Conservation (phyloP, 2,113 vertebrate genomes). For the Psephotus haematonotus region DNA sequence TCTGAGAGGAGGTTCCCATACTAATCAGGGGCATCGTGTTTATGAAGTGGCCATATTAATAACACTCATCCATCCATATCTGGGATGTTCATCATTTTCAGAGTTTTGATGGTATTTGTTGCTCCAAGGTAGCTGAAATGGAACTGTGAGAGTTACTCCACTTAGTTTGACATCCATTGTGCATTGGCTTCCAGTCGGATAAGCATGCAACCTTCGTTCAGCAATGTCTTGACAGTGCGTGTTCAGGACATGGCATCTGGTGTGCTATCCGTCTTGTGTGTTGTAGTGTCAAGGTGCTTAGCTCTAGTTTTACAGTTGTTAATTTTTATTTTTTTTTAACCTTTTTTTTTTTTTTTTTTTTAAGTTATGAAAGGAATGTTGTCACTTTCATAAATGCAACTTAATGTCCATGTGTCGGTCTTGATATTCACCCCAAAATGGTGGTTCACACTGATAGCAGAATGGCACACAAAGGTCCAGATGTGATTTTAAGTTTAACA, state of each 20-base stretch:
- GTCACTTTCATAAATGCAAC: neutral
- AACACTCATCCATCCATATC: accelerated
- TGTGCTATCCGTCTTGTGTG: neutral
- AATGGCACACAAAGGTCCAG: neutral
- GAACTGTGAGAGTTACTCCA: neutral
- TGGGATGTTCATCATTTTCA: neutral
- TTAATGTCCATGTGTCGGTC: neutral
- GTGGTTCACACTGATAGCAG: neutral
- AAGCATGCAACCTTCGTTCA: neutral
- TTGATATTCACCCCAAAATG: neutral
- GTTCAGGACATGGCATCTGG: neutral
- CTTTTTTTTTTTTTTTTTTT: neutral
- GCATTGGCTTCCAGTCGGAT: accelerated
- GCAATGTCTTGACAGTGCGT: neutral
- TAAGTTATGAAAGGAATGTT: neutral
- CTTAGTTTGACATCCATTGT: neutral
- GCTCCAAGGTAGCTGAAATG: neutral
- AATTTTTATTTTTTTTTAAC: neutral
- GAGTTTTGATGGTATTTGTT: neutral
- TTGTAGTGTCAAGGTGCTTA: neutral
- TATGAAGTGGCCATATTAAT: neutral
- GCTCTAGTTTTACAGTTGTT: neutral
- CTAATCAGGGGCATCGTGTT: neutral
- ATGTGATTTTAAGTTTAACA: neutral
- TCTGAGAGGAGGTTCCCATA: neutral